Conservation (phyloP, 2,888 invertebrate species). For the Drosophila melanosoma region DNA sequence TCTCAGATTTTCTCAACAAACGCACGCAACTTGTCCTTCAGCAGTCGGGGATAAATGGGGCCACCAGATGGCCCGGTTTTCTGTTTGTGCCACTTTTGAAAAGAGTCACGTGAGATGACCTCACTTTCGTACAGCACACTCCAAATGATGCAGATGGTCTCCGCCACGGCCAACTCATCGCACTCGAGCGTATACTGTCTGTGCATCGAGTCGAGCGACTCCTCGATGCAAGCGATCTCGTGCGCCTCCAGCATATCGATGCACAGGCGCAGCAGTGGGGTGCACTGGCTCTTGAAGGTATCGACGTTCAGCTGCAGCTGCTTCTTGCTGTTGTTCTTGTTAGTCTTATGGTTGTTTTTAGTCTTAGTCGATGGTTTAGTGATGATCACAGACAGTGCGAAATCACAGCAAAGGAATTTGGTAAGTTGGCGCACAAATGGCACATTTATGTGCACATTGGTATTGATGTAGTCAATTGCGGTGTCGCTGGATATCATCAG, state of each 20-base stretch:
- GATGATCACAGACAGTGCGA: constrained; percentile 71
- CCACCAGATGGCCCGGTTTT: constrained; percentile 42
- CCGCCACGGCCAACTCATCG: constrained; percentile 65
- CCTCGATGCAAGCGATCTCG: constrained; percentile 81
- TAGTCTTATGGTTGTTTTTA: constrained; percentile 33
- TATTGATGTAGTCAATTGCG: constrained; percentile 83
- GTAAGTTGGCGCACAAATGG: constrained; percentile 80
- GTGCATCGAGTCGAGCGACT: constrained; percentile 73
- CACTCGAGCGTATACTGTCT: constrained; percentile 62
- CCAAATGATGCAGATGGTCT: constrained; percentile 75
- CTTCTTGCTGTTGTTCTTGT: constrained; percentile 18
- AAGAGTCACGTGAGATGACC: constrained; percentile 82
- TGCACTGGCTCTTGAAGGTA: constrained; percentile 73
- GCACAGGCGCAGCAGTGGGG: constrained; percentile 79
- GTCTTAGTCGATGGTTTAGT: constrained; percentile 36
- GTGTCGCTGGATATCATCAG: constrained; percentile 74
- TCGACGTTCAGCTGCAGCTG: constrained; percentile 66
- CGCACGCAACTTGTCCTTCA: constrained; percentile 49
- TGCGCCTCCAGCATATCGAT: constrained; percentile 78
- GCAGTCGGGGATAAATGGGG: constrained; percentile 38
- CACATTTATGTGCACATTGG: constrained; percentile 82
- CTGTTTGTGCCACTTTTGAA: constrained; percentile 81
- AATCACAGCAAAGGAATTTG: constrained; percentile 83
- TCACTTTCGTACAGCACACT: constrained; percentile 80
- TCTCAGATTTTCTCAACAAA: constrained; percentile 61